Evolutionary conservation across 2,113 vertebrate species (phyloP).

Genomic region (Gavialis gangeticus): DNA sequence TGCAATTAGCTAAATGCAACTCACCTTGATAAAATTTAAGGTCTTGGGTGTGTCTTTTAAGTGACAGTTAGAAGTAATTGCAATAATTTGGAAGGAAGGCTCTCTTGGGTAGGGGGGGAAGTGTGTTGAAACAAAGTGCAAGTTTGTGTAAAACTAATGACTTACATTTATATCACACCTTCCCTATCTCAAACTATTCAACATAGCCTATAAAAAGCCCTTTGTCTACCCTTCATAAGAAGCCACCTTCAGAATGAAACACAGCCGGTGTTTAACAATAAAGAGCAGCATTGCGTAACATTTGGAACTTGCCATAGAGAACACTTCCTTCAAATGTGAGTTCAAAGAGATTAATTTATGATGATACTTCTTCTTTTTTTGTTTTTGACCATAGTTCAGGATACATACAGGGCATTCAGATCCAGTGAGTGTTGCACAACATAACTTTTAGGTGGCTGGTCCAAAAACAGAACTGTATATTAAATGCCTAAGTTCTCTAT

Average conservation of each 20-base stretch:
- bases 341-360: background rate
- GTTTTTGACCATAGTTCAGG: background rate
- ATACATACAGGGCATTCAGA: background rate
- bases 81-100: background rate
- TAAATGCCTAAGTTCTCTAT: background rate
- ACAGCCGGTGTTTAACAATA: background rate
- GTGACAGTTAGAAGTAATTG: background rate
- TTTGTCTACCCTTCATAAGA: background rate
- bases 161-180: background rate
- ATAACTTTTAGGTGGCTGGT: background rate
- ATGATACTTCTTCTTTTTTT: too few relatives aligned
- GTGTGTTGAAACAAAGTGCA: background rate
- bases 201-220: background rate
- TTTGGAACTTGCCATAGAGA: background rate
- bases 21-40: background rate
- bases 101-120: background rate
- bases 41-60: background rate
- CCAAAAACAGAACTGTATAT: too few relatives aligned
- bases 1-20: background rate
- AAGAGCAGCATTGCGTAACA: background rate
- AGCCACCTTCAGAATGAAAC: background rate
- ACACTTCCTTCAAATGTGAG: background rate
- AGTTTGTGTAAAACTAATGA: background rate
- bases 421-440: too few relatives aligned
- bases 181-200: background rate